These are phyloP conservation scores for Notothenia rossii DNA, from an alignment of 2,113 vertebrate species.

Conservation along the genomic window DNA sequence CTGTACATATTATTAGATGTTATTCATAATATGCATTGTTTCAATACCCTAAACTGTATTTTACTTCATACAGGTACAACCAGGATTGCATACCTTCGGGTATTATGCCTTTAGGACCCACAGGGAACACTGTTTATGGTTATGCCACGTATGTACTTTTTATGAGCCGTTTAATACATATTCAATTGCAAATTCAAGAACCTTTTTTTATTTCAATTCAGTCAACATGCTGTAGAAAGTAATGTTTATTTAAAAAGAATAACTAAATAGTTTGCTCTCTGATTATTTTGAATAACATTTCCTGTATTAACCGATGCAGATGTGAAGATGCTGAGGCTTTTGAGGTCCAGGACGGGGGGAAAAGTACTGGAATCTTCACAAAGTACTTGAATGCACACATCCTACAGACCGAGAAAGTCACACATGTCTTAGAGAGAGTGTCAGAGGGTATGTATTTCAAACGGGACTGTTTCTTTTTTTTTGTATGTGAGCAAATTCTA, in stretches of 20 bases:
- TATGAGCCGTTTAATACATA: not conserved
- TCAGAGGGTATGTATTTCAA: conserved; percentile 85
- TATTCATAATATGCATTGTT: not conserved
- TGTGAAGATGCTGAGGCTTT: conserved; percentile 91
- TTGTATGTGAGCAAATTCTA: not conserved
- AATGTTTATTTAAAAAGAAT: not conserved
- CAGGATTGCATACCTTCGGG: conserved; percentile 82
- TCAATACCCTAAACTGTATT: conserved; percentile 6
- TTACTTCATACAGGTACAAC: conserved; percentile 85
- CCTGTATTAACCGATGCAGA: conserved; percentile 68
- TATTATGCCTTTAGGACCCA: conserved; percentile 84
- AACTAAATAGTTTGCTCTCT: not conserved
- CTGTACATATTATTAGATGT: not conserved
- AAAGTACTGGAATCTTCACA: conserved; percentile 91
- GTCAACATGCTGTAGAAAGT: not conserved
- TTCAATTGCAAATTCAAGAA: not conserved
- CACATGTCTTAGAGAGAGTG: conserved; percentile 89
- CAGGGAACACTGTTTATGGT: conserved; percentile 90
- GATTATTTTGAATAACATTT: not conserved
- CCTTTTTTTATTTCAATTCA: not conserved
- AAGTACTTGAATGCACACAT: conserved; percentile 92
- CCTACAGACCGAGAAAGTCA: conserved; percentile 86
- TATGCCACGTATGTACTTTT: conserved; percentile 88
- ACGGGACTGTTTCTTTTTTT: not conserved
- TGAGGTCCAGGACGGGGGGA: conserved; percentile 89